A percentile compares a stretch with the other conserved stretches of the same genome.
Evolutionary conservation across 2,797 vertebrate genomes (phyloP).

Genomic region (Chelidonichthys spinosus): DNA sequence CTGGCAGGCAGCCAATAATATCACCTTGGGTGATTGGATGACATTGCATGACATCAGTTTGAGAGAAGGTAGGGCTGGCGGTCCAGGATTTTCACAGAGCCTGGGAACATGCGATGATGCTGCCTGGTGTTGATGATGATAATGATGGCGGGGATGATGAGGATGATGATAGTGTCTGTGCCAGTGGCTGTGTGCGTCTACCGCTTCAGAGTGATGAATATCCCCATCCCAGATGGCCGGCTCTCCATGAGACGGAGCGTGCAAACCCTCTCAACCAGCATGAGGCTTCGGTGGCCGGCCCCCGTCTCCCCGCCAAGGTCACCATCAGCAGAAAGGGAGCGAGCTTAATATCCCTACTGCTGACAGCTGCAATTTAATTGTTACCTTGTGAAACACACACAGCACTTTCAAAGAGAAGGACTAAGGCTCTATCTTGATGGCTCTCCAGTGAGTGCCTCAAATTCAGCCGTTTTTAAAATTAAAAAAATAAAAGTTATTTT

Average conservation of each 20-base stretch:
- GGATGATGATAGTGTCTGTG: conserved; percentile 59
- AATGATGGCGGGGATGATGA: conserved; percentile 40
- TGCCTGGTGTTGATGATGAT: conserved; percentile 6
- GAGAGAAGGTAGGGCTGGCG: conserved; percentile 36
- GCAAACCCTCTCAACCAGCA: conserved; percentile 64
- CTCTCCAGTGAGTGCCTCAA: conserved; percentile 46
- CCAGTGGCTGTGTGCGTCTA: conserved; percentile 60
- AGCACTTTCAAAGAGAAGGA: conserved; percentile 54
- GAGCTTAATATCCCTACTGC: conserved; percentile 74
- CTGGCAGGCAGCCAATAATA: conserved; percentile 22
- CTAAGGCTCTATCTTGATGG: conserved; percentile 58
- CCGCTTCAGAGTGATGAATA: conserved; percentile 68
- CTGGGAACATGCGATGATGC: conserved; percentile 60
- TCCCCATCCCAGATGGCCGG: conserved; percentile 79
- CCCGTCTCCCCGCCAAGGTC: conserved; percentile 73
- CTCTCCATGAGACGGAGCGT: conserved; percentile 61
- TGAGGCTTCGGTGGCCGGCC: conserved; percentile 58
- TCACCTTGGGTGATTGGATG: conserved; percentile 52
- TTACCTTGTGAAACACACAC: conserved; percentile 76
- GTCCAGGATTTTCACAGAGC: conserved; percentile 59
- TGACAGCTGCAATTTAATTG: conserved; percentile 80
- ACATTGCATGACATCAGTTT: conserved; percentile 53
- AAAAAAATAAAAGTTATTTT: conserved; percentile 1
- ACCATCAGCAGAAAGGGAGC: conserved; percentile 61
- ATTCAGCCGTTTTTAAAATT: conserved; percentile 15